Base-by-base conservation (phyloP, 1,140 invertebrate genomes). In the Sitobion miscanthi region DNA sequence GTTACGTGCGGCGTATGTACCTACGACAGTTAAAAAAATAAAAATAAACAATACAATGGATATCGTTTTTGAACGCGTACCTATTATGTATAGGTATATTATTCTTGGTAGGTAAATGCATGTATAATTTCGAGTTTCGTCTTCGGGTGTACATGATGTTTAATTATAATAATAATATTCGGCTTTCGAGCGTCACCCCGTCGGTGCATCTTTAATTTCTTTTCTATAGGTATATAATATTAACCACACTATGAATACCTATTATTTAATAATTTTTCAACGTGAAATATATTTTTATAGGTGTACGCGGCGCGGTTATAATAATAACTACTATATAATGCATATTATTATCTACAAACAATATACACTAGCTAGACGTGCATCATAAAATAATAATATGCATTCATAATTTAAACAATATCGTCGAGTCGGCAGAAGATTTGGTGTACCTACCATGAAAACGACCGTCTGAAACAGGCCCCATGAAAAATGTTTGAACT, bases 111-210 rank as follows among this genome's bases (percentile, higher is more conserved):
- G 30, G 62, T 77, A 77, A n/a, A 14, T n/a, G 62, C 30, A 77
- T 77, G 20, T 54, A 54, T 57, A 47, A 52, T 57, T 54, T 42
- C 21, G 35, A 42, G 52, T 57, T 38, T 89, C 21, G 88, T 42
- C 49, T 57, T 87, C 87, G 47, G 35, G 23, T 42, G 62, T n/a
- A 77, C 30, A n/a, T 69, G 52, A n/a, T 35, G 52, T 90, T 62
- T 90, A 45, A 90, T 90, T 69, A 90, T 42, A 90, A 90, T 69
- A 69, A 90, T 69, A 69, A 77, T 77, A 77, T 69, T 69, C 89
- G 6, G 38, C 89, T 69, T 62, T 45, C 54, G 2, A 83, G 38
- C 88, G 88, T 90, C 52, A 42, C 47, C 42, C 47, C 25, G 62
- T 77, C 54, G 54, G 42, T 62, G 42, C 38, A 42, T 62, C 35